Evolutionary conservation across 2,888 invertebrate genomes (phyloP).

Genomic region (Choristoneura rosaceana): DNA sequence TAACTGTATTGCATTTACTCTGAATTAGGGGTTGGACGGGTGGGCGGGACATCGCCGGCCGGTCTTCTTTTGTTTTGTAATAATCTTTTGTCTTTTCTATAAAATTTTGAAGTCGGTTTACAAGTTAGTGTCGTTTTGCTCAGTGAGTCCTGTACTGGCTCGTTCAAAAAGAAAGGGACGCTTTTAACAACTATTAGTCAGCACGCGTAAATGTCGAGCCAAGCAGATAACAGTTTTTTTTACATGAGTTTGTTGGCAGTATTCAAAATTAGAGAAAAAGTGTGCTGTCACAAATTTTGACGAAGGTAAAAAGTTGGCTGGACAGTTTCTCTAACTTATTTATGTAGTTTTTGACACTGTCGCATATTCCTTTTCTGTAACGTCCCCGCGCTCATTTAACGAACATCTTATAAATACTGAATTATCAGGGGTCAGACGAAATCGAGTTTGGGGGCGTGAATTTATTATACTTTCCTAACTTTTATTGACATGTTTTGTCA

Average conservation of each 20-base stretch:
- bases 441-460: conserved; percentile 30
- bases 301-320: conserved; percentile 1
- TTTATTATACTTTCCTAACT: conserved; percentile 36
- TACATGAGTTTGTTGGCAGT: neutral
- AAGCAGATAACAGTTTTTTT: neutral
- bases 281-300: neutral
- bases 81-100: neutral
- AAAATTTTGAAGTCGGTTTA: neutral
- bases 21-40: conserved; percentile 24
- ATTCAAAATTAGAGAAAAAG: too few species aligned
- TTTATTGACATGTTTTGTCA: conserved; percentile 39
- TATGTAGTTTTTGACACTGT: conserved; percentile 5
- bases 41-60: conserved; percentile 15
- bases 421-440: conserved; percentile 19
- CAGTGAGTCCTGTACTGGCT: neutral
- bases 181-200: neutral
- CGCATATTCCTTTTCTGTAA: conserved; percentile 1
- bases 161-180: neutral
- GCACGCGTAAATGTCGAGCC: neutral
- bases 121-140: neutral
- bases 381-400: conserved; percentile 15
- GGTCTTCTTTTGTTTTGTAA: conserved; percentile 4
- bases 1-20: conserved; percentile 50
- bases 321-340: conserved; percentile 11
- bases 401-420: conserved; percentile 16